Evolutionary conservation across 2,888 invertebrate genomes (phyloP).

Genomic region (Drosophila paracracens): DNA sequence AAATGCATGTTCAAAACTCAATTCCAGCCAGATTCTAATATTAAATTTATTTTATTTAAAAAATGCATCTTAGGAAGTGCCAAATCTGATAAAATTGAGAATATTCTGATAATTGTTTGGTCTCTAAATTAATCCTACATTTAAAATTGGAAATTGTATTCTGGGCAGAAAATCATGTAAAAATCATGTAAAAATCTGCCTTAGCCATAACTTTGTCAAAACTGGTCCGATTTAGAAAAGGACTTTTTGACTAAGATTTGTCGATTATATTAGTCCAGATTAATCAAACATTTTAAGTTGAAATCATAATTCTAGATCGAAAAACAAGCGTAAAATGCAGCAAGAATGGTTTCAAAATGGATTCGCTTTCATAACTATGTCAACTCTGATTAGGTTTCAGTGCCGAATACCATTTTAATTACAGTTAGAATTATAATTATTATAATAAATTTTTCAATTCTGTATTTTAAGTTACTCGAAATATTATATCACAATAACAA

Average conservation of each 20-base stretch:
- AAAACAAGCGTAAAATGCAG: too few species aligned
- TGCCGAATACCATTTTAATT: neutral
- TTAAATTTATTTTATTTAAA: neutral
- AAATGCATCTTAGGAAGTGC: neutral
- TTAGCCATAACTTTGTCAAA: neutral
- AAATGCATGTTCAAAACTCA: neutral
- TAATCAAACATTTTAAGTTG: neutral
- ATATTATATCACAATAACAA: accelerated
- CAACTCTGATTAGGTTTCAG: too few species aligned
- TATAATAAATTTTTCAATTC: neutral
- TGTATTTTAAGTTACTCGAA: too few species aligned
- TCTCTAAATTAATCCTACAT: neutral
- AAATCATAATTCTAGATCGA: neutral
- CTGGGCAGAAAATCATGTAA: too few species aligned
- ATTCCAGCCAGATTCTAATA: neutral
- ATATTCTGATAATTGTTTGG: neutral
- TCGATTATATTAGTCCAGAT: neutral
- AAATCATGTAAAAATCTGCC: neutral
- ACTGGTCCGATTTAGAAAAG: neutral
- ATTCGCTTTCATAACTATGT: neutral
- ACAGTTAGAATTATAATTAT: neutral
- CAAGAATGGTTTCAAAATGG: too few species aligned
- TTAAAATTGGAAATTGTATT: neutral
- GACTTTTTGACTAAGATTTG: neutral
- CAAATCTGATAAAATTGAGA: neutral